Evolutionary conservation across 1,140 invertebrate genomes (phyloP), one percentile per base, ranked within the genome.

Genomic region (Maniola jurtina): DNA sequence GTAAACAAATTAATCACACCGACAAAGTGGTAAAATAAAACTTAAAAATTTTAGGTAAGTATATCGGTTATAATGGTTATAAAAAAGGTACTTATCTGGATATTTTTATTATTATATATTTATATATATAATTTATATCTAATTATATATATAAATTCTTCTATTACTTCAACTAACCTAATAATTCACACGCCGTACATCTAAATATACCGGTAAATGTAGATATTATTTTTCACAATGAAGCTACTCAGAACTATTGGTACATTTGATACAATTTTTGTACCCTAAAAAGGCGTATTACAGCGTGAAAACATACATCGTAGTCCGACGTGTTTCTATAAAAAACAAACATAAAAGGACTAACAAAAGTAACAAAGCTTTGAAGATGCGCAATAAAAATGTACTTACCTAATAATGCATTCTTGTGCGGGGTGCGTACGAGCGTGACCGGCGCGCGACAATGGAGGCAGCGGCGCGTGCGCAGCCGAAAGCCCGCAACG

Each of bases 371-470:
- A 84, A 87, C 80, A 88, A 88, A 71, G 83, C 76, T 86, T 81
- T 85, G 83, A 89, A 87, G 87, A 87, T 87, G 84, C 79, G 83
- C 82, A 87, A 89, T 88, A 88, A 88, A 86, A 84, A 84, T 76
- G 81, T 77, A n/a, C n/a, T n/a, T n/a, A n/a, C n/a, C n/a, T n/a
- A 86, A 86, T 89, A 86, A 88, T 76, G 81, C 68, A 79, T 83
- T 79, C 72, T 85, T 75, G 75, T 79, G 77, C 71, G 75, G 72
- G 71, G 69, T 68, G 8, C 25, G 73, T 76, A 80, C 72, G 75
- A 70, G 79, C 83, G 84, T 81, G 82, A 79, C 78, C 79, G 56
- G 74, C 62, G 74, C 70, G 75, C 25, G 25, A 85, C 81, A 88
- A 88, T 81, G 75, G 76, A 75, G 47, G 62, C 73, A 74, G 61